A percentile compares a stretch with the other conserved stretches of the same genome.
Evolutionary conservation across 2,888 invertebrate genomes (phyloP).

Genomic region (Helicoverpa assulta): DNA sequence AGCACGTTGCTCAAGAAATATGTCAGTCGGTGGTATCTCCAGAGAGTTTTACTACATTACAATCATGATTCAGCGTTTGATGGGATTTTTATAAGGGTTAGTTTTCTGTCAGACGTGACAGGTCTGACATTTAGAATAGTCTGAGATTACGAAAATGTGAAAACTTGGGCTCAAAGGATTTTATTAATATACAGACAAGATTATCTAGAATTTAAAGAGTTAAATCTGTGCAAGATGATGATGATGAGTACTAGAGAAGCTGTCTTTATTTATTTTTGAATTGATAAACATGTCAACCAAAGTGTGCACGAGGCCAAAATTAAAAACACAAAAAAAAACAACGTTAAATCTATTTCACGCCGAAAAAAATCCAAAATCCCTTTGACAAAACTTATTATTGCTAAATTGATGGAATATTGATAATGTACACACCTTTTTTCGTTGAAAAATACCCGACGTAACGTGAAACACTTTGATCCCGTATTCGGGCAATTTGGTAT

Average conservation of each 20-base stretch:
- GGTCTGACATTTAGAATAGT: slow-evolving; percentile 3
- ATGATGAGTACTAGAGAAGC: too few species aligned
- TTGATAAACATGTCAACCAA: too few species aligned
- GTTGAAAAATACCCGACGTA: slow-evolving; percentile 59
- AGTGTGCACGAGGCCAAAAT: not conserved
- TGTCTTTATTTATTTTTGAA: too few species aligned
- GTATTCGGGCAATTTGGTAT: slow-evolving; percentile 68
- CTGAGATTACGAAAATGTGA: not conserved
- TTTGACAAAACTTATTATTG: slow-evolving; percentile 59
- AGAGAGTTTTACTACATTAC: slow-evolving; percentile 54
- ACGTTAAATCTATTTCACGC: not conserved
- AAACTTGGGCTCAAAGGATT: not conserved
- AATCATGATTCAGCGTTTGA: slow-evolving; percentile 55
- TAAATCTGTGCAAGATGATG: not conserved
- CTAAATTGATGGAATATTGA: slow-evolving; percentile 68
- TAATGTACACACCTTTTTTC: slow-evolving; percentile 66
- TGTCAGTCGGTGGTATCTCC: slow-evolving; percentile 51
- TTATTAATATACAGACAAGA: not conserved
- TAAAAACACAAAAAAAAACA: slow-evolving; percentile 10
- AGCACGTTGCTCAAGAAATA: slow-evolving; percentile 29
- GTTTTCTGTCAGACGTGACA: slow-evolving; percentile 6
- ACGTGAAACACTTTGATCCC: slow-evolving; percentile 73
- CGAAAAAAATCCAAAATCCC: slow-evolving; percentile 28
- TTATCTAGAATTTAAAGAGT: not conserved
- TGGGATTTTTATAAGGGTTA: slow-evolving; percentile 39